Evolutionary conservation across 2,888 invertebrate species (phyloP).

Genomic region (Andrena marginata): DNA sequence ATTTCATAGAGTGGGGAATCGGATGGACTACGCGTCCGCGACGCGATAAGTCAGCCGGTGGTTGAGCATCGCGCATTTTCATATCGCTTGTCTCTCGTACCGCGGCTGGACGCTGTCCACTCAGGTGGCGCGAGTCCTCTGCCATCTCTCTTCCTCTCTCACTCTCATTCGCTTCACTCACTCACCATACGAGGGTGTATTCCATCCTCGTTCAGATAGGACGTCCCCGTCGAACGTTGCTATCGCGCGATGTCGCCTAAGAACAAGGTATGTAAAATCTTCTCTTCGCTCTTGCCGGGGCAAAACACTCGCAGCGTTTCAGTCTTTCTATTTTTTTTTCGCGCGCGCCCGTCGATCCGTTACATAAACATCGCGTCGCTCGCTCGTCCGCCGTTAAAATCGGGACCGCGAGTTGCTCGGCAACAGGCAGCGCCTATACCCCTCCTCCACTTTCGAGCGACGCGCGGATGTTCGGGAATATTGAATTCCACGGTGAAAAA

Average conservation of each 20-base stretch:
- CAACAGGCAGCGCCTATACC: neutral
- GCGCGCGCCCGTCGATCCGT: neutral
- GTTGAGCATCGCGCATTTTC: constrained; percentile 78
- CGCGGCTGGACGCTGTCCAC: constrained; percentile 72
- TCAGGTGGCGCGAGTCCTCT: constrained; percentile 64
- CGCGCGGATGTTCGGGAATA: neutral
- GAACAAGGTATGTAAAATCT: constrained; percentile 75
- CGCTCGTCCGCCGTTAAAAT: neutral
- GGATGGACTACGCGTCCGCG: constrained; percentile 72
- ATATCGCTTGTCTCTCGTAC: constrained; percentile 74
- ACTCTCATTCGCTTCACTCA: constrained; percentile 32
- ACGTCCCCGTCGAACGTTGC: constrained; percentile 23
- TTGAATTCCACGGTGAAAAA: constrained; percentile 13
- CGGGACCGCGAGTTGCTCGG: neutral
- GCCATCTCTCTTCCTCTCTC: constrained; percentile 45
- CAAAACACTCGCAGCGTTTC: neutral
- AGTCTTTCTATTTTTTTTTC: neutral
- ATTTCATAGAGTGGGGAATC: constrained; percentile 72
- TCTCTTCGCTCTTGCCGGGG: neutral
- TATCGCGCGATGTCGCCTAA: constrained; percentile 74
- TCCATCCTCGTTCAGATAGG: constrained; percentile 49
- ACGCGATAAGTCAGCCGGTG: constrained; percentile 78
- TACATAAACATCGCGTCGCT: neutral
- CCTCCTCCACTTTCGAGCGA: no score
- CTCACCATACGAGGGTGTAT: constrained; percentile 58